Conservation (phyloP, 1,140 invertebrate species). For the Zaprionus nigranus region DNA sequence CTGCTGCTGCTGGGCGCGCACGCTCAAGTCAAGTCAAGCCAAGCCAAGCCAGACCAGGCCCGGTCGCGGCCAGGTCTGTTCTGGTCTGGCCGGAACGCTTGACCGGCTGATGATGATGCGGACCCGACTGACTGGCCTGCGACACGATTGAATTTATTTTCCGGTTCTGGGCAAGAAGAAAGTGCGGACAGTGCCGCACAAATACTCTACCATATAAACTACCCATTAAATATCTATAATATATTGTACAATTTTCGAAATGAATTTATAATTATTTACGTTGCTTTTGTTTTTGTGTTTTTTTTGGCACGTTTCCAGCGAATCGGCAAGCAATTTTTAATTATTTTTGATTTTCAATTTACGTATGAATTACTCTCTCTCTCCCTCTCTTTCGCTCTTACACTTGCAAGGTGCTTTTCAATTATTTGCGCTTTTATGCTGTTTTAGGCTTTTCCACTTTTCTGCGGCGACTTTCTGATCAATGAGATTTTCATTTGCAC, state of each 20-base stretch:
- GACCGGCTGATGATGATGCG: conserved; percentile 54
- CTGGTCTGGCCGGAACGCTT: conserved; percentile 61
- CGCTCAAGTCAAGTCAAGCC: conserved; percentile 29
- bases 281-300: conserved; percentile 36
- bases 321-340: conserved; percentile 6
- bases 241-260: conserved; percentile 2
- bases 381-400: conserved; percentile 32
- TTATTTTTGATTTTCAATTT: conserved; percentile 44
- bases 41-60: conserved; percentile 4
- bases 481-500: conserved; percentile 83
- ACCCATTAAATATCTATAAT: conserved; percentile 11
- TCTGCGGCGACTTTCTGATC: conserved; percentile 75
- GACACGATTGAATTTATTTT: conserved; percentile 53
- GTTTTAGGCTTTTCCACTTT: conserved; percentile 76
- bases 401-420: conserved; percentile 61
- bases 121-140: conserved; percentile 71
- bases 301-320: conserved; percentile 55
- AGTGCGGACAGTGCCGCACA: conserved; percentile 48
- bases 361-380: conserved; percentile 1
- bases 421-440: conserved; percentile 58
- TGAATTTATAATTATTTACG: conserved; percentile 30
- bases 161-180: conserved; percentile 68
- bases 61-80: conserved; percentile 13
- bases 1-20: conserved; percentile 33
- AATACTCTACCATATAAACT: background rate